Evolutionary conservation across 2,797 vertebrate genomes (phyloP), one percentile per base, ranked within the genome.

Genomic region (Salarias fasciatus): DNA sequence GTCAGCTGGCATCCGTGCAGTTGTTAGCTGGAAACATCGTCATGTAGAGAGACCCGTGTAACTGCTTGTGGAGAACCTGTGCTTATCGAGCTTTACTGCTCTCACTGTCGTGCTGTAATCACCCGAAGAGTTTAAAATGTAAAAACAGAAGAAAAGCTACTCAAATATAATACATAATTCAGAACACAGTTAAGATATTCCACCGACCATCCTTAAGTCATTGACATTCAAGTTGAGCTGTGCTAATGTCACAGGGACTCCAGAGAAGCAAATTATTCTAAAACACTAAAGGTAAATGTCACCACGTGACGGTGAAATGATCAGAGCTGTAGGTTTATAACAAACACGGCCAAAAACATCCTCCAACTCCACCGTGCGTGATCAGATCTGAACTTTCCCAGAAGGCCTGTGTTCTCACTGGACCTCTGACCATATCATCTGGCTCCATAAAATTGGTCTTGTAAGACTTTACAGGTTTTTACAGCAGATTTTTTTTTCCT

Each of bases 251-350:
- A 86, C 51, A 67, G 14, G 42, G 54, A 66, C 77, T 74, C 69
- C 51, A 67, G 14, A 42, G 54, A 66, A 77, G 74, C 69, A 72
- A 77, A 76, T 82, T 81, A 78, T 68, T 72, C 53, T 46, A 68
- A 79, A 73, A 40, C 52, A 74, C 70, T 83, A 31, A 64, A 86
- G 60, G 73, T 85, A 87, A 87, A 87, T 88, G 86, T 77, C 82
- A 87, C 59, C 63, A 72, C 46, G 64, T 61, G 49, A 65, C 73
- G 77, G 81, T 69, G 67, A 78, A 80, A 84, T 60, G 18, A 83
- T 84, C 48, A 74, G 61, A 71, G 62, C 80, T 63, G 3, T 45
- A 44, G 24, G 63, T 75, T 82, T 52, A 56, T 53, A 45, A 70
- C 42, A 77, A 66, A 66, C 33, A 53, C 18, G 18, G 7, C 29